These are phyloP conservation scores for Sarcophilus harrisii DNA, from an alignment of 2,797 vertebrate genomes.

Conservation along the genomic window DNA sequence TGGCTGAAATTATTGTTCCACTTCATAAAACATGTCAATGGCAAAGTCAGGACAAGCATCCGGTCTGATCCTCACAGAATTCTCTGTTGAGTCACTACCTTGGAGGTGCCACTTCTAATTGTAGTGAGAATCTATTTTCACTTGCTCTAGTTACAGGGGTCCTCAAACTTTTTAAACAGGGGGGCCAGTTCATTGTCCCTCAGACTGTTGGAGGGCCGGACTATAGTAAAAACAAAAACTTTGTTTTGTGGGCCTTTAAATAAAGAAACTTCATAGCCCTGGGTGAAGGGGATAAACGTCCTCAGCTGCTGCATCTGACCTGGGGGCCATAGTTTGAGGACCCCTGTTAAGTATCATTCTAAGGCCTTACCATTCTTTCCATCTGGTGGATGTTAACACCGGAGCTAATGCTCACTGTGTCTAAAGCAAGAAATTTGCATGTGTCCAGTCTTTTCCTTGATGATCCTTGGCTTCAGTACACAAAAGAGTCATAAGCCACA, in stretches of 20 bases:
- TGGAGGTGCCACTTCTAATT: not conserved
- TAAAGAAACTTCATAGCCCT: too few relatives aligned
- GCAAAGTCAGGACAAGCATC: not conserved
- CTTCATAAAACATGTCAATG: not conserved
- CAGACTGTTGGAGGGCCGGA: too few relatives aligned
- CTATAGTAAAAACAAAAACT: too few relatives aligned
- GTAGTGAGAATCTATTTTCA: rapidly evolving
- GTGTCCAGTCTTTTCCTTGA: not conserved
- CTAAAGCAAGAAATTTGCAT: not conserved
- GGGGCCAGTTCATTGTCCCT: too few relatives aligned
- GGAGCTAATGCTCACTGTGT: not conserved
- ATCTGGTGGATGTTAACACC: not conserved
- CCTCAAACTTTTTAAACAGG: too few relatives aligned
- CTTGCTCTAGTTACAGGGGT: too few relatives aligned
- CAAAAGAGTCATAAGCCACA: not conserved
- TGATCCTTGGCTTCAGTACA: not conserved
- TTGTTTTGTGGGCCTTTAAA: too few relatives aligned
- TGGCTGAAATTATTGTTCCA: not conserved
- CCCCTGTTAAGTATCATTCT: too few relatives aligned
- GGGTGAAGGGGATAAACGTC: too few relatives aligned
- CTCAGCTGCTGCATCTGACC: too few relatives aligned
- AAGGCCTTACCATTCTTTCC: slow-evolving; percentile 45
- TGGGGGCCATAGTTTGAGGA: too few relatives aligned
- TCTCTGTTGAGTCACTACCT: not conserved
- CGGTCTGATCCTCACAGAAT: not conserved